phyloP scores from a whole-genome alignment of 2,797 vertebrate species.

The Columba guinea region DNA sequence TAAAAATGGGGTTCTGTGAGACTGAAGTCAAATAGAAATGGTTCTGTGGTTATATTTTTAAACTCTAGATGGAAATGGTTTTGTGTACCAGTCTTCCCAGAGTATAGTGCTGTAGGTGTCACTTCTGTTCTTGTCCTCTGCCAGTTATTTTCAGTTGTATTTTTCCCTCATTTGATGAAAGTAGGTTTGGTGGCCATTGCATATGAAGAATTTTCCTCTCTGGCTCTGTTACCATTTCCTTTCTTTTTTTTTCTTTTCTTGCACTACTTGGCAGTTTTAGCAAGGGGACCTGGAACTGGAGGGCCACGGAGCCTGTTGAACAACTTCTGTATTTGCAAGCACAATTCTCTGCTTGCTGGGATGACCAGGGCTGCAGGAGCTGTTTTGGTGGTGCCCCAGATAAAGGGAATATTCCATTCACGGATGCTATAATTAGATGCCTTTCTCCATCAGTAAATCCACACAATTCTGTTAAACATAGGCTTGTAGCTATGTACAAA shows the following conservation, averaged over 20 bases:
- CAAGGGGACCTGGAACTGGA: not conserved
- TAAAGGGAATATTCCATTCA: not conserved
- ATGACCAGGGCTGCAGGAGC: not conserved
- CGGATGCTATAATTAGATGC: not conserved
- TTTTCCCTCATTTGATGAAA: not conserved
- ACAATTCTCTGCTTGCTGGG: not conserved
- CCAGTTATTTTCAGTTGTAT: not conserved
- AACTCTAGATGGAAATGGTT: not conserved
- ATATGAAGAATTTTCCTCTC: not conserved
- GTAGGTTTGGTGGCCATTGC: not conserved
- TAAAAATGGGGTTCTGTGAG: not conserved
- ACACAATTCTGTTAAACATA: not conserved
- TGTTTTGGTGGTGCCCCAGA: not conserved
- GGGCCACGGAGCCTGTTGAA: not conserved
- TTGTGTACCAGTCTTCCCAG: not conserved
- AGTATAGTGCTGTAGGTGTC: not conserved
- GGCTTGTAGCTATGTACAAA: not conserved
- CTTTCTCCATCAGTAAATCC: not conserved
- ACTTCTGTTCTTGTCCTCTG: not conserved
- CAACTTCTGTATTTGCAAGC: not conserved
- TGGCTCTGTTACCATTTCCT: not conserved
- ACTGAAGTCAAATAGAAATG: not conserved
- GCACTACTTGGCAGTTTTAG: not conserved
- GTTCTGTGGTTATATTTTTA: not conserved
- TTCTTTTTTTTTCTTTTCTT: not conserved